phyloP scores from a whole-genome alignment of 2,797 vertebrate genomes.

The Lepilemur ruficaudatus region DNA sequence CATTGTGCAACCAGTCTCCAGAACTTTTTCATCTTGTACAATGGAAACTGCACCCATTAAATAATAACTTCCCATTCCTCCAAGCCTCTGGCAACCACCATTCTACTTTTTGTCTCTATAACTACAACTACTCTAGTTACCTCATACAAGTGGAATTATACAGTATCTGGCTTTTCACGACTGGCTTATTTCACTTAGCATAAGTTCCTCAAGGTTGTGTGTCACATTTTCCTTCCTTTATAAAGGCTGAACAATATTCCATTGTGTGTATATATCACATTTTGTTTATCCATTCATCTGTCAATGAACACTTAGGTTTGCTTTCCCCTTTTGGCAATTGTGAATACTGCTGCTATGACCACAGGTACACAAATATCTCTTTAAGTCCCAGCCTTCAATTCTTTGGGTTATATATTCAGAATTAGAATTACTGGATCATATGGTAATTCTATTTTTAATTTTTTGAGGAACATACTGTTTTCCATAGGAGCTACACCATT shows the following conservation, averaged over 20 bases:
- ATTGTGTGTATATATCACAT: background rate
- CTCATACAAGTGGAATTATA: background rate
- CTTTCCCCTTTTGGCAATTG: background rate
- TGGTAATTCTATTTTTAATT: background rate
- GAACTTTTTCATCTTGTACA: background rate
- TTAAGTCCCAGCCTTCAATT: background rate
- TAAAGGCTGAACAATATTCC: background rate
- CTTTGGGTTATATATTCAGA: background rate
- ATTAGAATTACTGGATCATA: background rate
- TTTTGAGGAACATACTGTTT: conserved; percentile 25
- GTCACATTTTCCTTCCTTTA: background rate
- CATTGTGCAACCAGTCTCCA: background rate
- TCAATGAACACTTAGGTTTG: background rate
- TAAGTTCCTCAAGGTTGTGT: background rate
- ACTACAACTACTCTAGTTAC: background rate
- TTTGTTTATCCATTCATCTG: background rate
- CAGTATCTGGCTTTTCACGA: background rate
- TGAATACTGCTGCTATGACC: background rate
- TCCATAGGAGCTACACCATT: background rate
- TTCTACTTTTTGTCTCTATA: background rate
- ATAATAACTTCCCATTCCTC: background rate
- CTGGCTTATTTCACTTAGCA: background rate
- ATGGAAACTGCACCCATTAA: background rate
- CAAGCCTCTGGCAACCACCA: background rate
- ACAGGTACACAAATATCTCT: background rate